phyloP scores from a whole-genome alignment of 37 sponge, comb jelly and placozoan species.

The Diacarnus erythraeanus region DNA sequence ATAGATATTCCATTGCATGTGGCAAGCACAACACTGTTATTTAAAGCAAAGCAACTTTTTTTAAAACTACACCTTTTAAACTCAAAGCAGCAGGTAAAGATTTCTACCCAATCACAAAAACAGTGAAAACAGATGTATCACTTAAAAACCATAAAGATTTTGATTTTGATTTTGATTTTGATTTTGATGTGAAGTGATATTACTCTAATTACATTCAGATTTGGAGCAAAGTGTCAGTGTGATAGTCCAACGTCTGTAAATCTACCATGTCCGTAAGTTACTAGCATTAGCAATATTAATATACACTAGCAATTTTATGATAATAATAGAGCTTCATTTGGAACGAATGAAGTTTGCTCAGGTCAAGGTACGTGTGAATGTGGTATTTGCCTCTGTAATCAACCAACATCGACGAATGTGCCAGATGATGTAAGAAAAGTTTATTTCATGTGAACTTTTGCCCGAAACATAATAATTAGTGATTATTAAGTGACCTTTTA shows the following conservation, averaged over 20 bases:
- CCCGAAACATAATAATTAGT: neutral
- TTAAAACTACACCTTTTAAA: too few relatives aligned
- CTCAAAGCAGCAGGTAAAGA: too few relatives aligned
- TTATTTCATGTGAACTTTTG: conserved; percentile 4
- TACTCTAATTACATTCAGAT: neutral
- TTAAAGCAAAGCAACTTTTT: too few relatives aligned
- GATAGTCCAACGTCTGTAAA: neutral
- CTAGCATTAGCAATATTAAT: too few relatives aligned
- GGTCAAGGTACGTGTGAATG: conserved; percentile 21
- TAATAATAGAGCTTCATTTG: neutral
- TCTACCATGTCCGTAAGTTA: neutral
- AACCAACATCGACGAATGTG: neutral
- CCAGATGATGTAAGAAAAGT: neutral
- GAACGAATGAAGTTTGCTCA: neutral
- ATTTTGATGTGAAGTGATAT: neutral
- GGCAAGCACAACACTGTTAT: too few relatives aligned
- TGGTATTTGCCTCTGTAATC: conserved; percentile 11
- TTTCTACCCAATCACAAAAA: too few relatives aligned
- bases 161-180: neutral
- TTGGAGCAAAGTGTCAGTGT: neutral
- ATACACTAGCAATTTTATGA: too few relatives aligned
- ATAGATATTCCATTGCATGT: too few relatives aligned
- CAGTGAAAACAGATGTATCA: too few relatives aligned
- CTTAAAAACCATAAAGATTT: too few relatives aligned
- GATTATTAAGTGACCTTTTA: neutral